Evolutionary conservation across 2,888 invertebrate genomes (phyloP).

Genomic region (Lycocerus yunnanus): DNA sequence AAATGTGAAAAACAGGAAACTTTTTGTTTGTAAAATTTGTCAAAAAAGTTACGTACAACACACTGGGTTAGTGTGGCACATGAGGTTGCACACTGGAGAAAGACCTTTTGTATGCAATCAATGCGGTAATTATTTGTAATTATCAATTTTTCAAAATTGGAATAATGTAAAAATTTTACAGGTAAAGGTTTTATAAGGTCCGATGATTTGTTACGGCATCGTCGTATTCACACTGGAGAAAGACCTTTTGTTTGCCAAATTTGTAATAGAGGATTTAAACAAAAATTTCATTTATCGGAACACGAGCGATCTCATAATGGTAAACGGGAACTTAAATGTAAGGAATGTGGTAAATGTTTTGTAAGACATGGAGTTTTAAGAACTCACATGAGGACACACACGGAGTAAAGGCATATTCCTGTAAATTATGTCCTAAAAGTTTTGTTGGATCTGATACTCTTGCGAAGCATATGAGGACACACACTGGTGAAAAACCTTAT

Average conservation of each 20-base stretch:
- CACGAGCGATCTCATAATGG: conserved; percentile 38
- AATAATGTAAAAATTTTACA: conserved; percentile 9
- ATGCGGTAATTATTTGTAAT: conserved; percentile 31
- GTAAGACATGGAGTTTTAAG: conserved; percentile 34
- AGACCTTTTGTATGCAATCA: conserved; percentile 37
- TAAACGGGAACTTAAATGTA: conserved; percentile 30
- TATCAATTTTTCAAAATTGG: not conserved
- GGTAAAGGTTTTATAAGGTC: conserved; percentile 36
- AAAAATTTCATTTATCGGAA: conserved; percentile 40
- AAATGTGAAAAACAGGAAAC: conserved; percentile 5
- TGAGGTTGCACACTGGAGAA: conserved; percentile 33
- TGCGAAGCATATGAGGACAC: conserved; percentile 34
- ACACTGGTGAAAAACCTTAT: conserved; percentile 32
- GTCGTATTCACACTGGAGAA: conserved; percentile 38
- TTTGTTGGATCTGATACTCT: conserved; percentile 36
- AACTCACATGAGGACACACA: conserved; percentile 36
- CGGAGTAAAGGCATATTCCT: conserved; percentile 32
- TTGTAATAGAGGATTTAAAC: conserved; percentile 39
- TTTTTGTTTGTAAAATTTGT: conserved; percentile 28
- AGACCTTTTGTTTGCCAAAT: conserved; percentile 38
- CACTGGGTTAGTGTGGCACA: conserved; percentile 29
- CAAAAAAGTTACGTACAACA: conserved; percentile 29
- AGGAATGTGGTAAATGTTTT: conserved; percentile 36
- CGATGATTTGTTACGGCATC: conserved; percentile 36
- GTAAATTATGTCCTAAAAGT: conserved; percentile 31